phyloP scores from a whole-genome alignment of 1,140 invertebrate species.

The Eumaeus atala region DNA sequence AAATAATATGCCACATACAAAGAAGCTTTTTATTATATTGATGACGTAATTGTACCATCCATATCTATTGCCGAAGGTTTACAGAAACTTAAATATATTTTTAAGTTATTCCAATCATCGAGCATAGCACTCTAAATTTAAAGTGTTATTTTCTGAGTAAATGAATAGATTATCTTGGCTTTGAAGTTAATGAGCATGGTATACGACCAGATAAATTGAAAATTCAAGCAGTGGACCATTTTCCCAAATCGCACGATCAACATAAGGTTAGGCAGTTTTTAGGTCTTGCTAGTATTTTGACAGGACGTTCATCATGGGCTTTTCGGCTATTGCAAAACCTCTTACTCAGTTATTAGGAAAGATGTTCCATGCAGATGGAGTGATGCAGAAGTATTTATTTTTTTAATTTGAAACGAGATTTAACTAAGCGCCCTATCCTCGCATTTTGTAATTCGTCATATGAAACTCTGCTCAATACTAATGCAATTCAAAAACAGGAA shows the following conservation, averaged over 20 bases:
- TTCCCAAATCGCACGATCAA: background rate
- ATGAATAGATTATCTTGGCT: background rate
- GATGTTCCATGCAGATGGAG: background rate
- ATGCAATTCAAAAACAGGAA: slow-evolving; percentile 30
- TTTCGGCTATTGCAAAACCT: background rate
- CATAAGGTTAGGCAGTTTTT: background rate
- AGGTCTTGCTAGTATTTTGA: background rate
- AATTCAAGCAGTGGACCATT: background rate
- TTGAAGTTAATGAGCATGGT: slow-evolving; percentile 2
- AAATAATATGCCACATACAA: too few relatives aligned
- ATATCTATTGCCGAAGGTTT: too few relatives aligned
- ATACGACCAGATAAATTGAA: slow-evolving; percentile 2
- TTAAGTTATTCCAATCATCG: background rate
- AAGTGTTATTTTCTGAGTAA: slow-evolving; percentile 10
- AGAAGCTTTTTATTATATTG: too few relatives aligned
- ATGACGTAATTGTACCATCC: too few relatives aligned
- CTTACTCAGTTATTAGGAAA: background rate
- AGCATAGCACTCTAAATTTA: slow-evolving; percentile 1
- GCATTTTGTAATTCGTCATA: slow-evolving; percentile 36
- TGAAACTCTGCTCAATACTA: slow-evolving; percentile 24
- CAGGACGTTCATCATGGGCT: background rate
- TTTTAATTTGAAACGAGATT: background rate
- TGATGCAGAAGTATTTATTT: background rate
- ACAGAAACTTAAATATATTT: background rate
- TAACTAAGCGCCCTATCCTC: slow-evolving; percentile 28